Evolutionary conservation across 2,797 vertebrate genomes (phyloP).

Genomic region (Onychomys arenicola): DNA sequence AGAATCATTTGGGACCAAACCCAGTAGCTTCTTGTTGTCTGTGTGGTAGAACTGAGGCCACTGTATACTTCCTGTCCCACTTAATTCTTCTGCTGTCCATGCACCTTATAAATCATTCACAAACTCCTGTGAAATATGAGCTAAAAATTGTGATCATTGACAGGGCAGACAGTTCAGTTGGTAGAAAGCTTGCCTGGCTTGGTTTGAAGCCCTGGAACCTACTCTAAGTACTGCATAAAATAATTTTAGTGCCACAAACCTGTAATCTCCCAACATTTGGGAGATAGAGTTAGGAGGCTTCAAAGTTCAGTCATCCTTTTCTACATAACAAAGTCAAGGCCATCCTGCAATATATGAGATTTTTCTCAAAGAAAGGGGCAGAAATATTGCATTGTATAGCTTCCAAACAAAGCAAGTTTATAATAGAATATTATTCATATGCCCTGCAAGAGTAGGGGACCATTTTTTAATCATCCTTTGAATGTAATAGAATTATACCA

Average conservation of each 20-base stretch:
- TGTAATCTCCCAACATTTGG: background rate
- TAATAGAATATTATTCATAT: background rate
- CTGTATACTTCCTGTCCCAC: constrained; percentile 43
- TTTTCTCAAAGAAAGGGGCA: background rate
- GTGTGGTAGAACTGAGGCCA: constrained; percentile 30
- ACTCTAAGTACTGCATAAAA: background rate
- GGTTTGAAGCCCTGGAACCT: background rate
- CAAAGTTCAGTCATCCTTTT: background rate
- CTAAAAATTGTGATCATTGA: constrained; percentile 10
- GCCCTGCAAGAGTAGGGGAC: background rate
- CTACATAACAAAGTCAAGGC: background rate
- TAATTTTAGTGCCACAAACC: background rate
- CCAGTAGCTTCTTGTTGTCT: constrained; percentile 50
- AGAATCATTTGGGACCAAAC: constrained; percentile 57
- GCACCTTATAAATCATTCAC: constrained; percentile 50
- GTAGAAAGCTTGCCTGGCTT: too few relatives aligned
- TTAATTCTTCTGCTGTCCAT: constrained; percentile 56
- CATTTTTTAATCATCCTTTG: background rate
- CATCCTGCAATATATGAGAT: background rate
- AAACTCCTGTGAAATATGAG: constrained; percentile 54
- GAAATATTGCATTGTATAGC: constrained; percentile 11
- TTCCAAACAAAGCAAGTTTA: background rate
- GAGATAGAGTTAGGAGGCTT: background rate
- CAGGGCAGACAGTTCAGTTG: background rate
- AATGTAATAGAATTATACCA: background rate